Evolutionary conservation across 2,888 invertebrate genomes (phyloP).

Genomic region (Euclidia mi): DNA sequence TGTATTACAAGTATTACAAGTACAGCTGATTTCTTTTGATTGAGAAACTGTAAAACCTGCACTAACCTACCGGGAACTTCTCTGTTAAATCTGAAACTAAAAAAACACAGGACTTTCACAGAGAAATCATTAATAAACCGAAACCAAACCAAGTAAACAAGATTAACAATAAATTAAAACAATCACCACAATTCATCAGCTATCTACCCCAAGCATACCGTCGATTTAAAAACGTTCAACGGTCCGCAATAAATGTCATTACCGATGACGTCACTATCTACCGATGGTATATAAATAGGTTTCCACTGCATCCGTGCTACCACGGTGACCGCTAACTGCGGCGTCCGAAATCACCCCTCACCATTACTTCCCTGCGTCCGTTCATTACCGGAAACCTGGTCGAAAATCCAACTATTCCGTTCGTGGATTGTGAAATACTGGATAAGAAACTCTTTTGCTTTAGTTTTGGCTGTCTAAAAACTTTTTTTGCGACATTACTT

Average conservation of each 20-base stretch:
- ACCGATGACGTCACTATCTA: slow-evolving; percentile 15
- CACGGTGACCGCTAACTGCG: slow-evolving; percentile 59
- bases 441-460: no score
- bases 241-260: slow-evolving; percentile 38
- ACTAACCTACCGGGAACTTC: no score
- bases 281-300: slow-evolving; percentile 25
- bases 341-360: slow-evolving; percentile 59
- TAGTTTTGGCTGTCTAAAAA: no score
- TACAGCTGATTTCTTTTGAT: no score
- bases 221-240: slow-evolving; percentile 22
- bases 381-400: slow-evolving; percentile 70
- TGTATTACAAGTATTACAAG: no score
- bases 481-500: no score
- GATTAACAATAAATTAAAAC: no score
- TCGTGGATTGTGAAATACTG: slow-evolving; percentile 30
- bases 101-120: no score
- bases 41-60: no score
- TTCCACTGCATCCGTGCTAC: slow-evolving; percentile 40
- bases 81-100: no score
- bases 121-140: no score
- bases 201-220: background rate
- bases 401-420: slow-evolving; percentile 51
- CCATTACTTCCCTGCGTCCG: slow-evolving; percentile 62
- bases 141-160: no score
- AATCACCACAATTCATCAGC: background rate